Percentiles rank a stretch among this genome's conserved stretches.
These are phyloP conservation scores for Corythoichthys intestinalis DNA, from an alignment of 2,113 vertebrate genomes.

Conservation along the genomic window DNA sequence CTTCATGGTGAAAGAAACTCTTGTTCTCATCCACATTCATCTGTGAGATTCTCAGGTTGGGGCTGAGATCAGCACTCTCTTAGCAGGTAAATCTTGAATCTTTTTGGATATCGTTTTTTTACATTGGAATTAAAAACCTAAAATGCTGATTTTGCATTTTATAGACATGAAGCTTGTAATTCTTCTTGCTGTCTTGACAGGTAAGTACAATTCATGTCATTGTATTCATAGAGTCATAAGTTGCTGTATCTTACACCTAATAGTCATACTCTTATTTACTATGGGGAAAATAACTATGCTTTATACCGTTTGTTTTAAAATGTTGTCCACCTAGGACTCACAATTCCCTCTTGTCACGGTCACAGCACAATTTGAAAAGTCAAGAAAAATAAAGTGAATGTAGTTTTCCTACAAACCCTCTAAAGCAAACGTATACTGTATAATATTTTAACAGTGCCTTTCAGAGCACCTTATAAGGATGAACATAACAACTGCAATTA, in stretches of 20 bases:
- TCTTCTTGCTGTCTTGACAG: slow-evolving; percentile 47
- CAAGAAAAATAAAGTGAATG: too few species aligned
- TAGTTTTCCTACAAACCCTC: too few species aligned
- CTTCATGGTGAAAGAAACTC: slow-evolving; percentile 45
- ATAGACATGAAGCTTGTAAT: slow-evolving; percentile 51
- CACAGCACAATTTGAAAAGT: too few species aligned
- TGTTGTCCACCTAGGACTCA: too few species aligned
- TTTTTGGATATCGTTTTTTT: background rate
- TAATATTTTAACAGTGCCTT: too few species aligned
- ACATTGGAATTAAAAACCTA: background rate
- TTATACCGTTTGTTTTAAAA: background rate
- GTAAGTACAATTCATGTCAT: slow-evolving; percentile 36
- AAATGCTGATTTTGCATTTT: slow-evolving; percentile 2
- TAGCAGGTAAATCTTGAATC: slow-evolving; percentile 41
- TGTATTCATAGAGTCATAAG: background rate
- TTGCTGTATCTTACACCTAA: background rate
- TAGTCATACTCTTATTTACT: background rate
- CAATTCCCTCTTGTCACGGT: too few species aligned
- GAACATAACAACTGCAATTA: too few species aligned
- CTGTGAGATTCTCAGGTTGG: slow-evolving; percentile 33
- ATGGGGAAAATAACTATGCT: background rate
- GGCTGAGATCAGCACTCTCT: slow-evolving; percentile 10
- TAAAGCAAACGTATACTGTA: too few species aligned
- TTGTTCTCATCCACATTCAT: slow-evolving; percentile 38
- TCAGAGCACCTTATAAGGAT: too few species aligned